Conservation (phyloP, 2,113 vertebrate genomes). For the Oophaga pumilio region DNA sequence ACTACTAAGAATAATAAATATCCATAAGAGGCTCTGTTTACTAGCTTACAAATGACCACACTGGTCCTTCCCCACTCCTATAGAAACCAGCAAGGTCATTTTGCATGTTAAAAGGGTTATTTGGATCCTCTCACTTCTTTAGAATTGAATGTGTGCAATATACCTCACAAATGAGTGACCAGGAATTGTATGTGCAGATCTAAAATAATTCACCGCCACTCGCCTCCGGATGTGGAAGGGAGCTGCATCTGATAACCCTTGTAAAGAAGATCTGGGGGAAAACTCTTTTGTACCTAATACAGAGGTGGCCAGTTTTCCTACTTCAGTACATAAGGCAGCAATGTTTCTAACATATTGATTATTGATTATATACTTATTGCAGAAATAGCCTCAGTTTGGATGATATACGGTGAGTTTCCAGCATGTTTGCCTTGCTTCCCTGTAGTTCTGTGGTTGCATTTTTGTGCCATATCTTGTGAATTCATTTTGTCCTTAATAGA, state of each 20-base stretch:
- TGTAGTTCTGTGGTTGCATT: slow-evolving; percentile 27
- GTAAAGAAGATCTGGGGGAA: too few species aligned
- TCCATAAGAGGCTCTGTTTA: too few species aligned
- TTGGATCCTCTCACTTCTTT: too few species aligned
- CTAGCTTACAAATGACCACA: neutral
- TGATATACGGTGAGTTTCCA: slow-evolving; percentile 86
- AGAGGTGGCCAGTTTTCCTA: neutral
- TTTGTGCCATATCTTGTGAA: slow-evolving; percentile 17
- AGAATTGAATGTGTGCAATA: too few species aligned
- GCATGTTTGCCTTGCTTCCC: slow-evolving; percentile 66
- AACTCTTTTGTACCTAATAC: neutral
- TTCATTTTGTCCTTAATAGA: neutral
- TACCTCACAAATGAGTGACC: too few species aligned
- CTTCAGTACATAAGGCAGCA: neutral
- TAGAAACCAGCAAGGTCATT: neutral
- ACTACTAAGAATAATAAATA: too few species aligned
- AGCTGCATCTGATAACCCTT: too few species aligned
- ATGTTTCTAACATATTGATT: slow-evolving; percentile 14
- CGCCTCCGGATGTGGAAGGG: too few species aligned
- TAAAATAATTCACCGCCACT: too few species aligned
- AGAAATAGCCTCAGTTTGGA: slow-evolving; percentile 97
- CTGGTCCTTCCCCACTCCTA: neutral
- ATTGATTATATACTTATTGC: slow-evolving; percentile 80
- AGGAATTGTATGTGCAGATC: too few species aligned
- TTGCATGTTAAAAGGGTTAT: neutral